A percentile compares a stretch with the other conserved stretches of the same genome.
Evolutionary conservation across 2,113 vertebrate species (phyloP).

Genomic region (Pterophyllum scalare): DNA sequence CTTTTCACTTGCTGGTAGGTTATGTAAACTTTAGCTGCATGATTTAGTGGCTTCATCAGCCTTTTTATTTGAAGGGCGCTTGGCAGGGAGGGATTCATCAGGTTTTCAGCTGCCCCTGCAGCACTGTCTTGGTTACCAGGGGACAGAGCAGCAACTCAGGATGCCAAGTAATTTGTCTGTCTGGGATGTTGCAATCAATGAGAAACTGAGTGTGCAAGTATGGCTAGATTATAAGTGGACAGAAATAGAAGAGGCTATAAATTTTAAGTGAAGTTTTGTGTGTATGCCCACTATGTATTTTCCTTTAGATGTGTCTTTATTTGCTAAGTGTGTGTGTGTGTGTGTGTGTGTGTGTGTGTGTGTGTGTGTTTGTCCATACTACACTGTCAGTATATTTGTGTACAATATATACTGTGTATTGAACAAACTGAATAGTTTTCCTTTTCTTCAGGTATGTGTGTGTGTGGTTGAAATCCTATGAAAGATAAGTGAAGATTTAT

Average conservation of each 20-base stretch:
- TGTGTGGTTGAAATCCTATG: background rate
- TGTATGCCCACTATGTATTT: background rate
- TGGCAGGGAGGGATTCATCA: constrained; percentile 13
- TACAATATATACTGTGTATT: background rate
- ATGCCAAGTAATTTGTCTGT: constrained; percentile 48
- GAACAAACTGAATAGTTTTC: background rate
- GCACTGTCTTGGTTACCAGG: constrained; percentile 18
- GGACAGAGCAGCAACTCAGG: constrained; percentile 25
- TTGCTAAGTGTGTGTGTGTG: background rate
- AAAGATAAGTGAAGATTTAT: background rate
- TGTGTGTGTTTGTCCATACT: background rate
- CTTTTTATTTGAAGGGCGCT: background rate
- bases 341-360: background rate
- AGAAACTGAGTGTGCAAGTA: constrained; percentile 33
- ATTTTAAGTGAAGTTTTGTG: background rate
- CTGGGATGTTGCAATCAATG: constrained; percentile 51
- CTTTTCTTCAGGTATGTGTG: background rate
- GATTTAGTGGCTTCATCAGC: constrained; percentile 19
- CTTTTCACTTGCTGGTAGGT: constrained; percentile 10
- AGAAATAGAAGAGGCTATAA: constrained; percentile 19
- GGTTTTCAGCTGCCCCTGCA: constrained; percentile 27
- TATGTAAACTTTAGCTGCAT: constrained; percentile 23
- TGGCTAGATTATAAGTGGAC: constrained; percentile 29
- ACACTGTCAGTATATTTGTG: background rate
- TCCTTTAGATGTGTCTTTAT: background rate